These are phyloP conservation scores for Saimiri boliviensis DNA, from an alignment of 2,113 vertebrate species.

Conservation along the genomic window DNA sequence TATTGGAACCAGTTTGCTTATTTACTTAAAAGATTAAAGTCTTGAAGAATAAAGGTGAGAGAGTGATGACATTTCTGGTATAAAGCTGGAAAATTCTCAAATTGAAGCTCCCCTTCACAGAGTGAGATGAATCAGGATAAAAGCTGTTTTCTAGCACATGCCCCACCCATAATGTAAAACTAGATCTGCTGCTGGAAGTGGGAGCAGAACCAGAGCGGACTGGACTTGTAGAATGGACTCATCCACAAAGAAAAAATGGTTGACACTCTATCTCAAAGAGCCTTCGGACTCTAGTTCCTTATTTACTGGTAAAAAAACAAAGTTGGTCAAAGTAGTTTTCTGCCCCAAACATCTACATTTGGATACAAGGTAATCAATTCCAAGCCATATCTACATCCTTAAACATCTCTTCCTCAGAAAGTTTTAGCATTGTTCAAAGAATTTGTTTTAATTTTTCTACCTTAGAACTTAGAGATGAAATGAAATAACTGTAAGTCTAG, in stretches of 20 bases:
- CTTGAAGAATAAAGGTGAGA: conserved; percentile 52
- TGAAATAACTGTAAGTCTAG: not conserved
- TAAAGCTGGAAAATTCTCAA: conserved; percentile 13
- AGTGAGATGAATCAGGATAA: not conserved
- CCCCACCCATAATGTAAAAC: not conserved
- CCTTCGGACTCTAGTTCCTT: not conserved
- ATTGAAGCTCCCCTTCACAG: not conserved
- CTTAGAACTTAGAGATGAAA: not conserved
- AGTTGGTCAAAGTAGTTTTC: not conserved
- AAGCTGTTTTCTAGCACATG: not conserved
- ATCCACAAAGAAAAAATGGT: not conserved
- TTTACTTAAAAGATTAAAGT: conserved; percentile 67
- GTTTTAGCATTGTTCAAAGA: not conserved
- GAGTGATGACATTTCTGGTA: conserved; percentile 68
- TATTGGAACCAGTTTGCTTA: conserved; percentile 49
- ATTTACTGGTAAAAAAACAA: not conserved
- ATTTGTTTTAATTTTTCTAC: not conserved
- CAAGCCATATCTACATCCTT: not conserved
- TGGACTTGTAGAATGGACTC: not conserved
- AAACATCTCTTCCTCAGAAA: not conserved
- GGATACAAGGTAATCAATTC: not conserved
- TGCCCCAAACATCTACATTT: not conserved
- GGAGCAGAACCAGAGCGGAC: not conserved
- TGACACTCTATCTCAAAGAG: not conserved
- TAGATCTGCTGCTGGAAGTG: not conserved